phyloP scores from a whole-genome alignment of 2,888 invertebrate species.

The Coelinius sp. region DNA sequence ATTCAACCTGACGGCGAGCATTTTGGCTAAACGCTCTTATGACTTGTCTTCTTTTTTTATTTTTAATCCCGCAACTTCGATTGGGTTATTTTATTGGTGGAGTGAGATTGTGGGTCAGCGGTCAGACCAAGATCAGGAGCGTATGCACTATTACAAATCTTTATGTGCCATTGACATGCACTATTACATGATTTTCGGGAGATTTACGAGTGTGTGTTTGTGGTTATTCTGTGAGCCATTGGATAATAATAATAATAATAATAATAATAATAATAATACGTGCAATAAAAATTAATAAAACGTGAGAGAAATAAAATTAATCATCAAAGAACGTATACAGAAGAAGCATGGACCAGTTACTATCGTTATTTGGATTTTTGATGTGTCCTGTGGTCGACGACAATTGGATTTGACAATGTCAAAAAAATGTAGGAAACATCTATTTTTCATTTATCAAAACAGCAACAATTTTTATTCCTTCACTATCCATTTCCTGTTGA shows the following conservation, averaged over 20 bases:
- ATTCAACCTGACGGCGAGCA: background rate
- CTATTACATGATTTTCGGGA: too few relatives aligned
- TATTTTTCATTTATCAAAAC: background rate
- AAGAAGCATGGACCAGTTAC: conserved; percentile 3
- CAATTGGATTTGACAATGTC: conserved; percentile 27
- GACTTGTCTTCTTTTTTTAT: background rate
- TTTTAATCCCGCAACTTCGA: background rate
- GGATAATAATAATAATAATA: too few relatives aligned
- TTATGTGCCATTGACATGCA: conserved; percentile 32
- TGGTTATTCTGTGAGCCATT: too few relatives aligned
- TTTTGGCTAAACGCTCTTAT: background rate
- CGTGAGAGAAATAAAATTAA: too few relatives aligned
- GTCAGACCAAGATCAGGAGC: conserved; percentile 49
- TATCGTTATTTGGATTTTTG: background rate
- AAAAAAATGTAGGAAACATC: conserved; percentile 20
- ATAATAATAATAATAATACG: too few relatives aligned
- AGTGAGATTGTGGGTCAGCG: conserved; percentile 51
- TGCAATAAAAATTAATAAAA: too few relatives aligned
- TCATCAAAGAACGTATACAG: background rate
- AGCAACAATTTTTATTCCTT: background rate
- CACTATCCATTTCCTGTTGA: background rate
- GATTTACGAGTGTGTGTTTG: too few relatives aligned
- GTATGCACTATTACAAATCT: conserved; percentile 41
- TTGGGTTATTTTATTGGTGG: background rate
- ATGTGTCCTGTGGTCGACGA: conserved; percentile 17